Conservation (phyloP, 2,888 invertebrate species). For the Synergus itoensis region DNA sequence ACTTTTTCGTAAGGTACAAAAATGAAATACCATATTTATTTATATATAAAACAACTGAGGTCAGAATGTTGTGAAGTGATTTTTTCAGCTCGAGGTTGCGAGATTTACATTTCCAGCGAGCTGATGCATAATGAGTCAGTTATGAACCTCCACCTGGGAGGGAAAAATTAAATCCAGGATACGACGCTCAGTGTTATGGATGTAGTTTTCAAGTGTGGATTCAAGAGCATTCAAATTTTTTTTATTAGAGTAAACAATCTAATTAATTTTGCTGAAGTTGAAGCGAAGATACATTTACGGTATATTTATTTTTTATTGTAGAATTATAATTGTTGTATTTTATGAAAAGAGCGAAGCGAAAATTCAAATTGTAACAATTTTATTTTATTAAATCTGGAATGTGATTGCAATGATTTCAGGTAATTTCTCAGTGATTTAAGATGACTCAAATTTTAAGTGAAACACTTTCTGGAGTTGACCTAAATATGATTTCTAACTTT, state of each 20-base stretch:
- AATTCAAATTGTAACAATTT: too few species aligned
- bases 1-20: background rate
- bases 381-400: too few species aligned
- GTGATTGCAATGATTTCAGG: too few species aligned
- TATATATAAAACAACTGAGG: background rate
- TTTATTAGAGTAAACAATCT: background rate
- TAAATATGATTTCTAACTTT: conserved; percentile 23
- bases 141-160: background rate
- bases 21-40: background rate
- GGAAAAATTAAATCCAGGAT: conserved; percentile 24
- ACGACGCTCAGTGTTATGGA: background rate
- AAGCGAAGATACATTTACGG: background rate
- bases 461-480: conserved; percentile 2
- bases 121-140: conserved; percentile 6
- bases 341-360: too few species aligned
- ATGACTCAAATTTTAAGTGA: background rate
- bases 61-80: background rate
- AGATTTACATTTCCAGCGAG: conserved; percentile 4
- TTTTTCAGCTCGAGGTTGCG: background rate
- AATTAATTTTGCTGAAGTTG: background rate
- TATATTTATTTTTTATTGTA: background rate
- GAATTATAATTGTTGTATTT: too few species aligned
- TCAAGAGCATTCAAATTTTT: background rate
- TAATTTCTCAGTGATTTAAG: too few species aligned
- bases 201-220: background rate